Conservation (phyloP, 1,140 invertebrate species). For the Leptonema lineaticorne region DNA sequence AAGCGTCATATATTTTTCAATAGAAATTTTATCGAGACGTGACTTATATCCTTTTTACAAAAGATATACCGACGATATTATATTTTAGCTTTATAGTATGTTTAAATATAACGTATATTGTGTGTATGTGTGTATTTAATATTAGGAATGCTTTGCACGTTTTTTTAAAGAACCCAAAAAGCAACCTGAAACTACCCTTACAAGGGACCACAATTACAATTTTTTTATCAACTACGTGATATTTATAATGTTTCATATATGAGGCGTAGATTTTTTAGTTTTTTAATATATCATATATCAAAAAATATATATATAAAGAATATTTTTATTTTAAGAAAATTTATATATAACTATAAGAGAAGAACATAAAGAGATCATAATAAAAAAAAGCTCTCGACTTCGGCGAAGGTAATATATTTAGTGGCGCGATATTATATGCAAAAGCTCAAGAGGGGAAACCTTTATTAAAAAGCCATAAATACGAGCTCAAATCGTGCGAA, state of each 20-base stretch:
- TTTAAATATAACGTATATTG: too few species aligned
- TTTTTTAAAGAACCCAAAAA: conserved; percentile 10
- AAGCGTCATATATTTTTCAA: neutral
- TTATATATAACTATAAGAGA: too few species aligned
- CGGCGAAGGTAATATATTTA: too few species aligned
- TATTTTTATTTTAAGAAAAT: too few species aligned
- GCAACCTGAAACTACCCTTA: conserved; percentile 34
- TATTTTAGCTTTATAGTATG: neutral
- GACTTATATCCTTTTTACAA: neutral
- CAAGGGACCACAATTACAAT: conserved; percentile 37
- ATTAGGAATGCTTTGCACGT: conserved; percentile 8
- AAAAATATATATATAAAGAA: too few species aligned
- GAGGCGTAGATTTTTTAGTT: conserved; percentile 22
- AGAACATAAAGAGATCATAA: too few species aligned
- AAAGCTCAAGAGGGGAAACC: conserved; percentile 9
- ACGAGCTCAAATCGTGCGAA: conserved; percentile 36
- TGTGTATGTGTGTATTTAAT: neutral
- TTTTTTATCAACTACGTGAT: conserved; percentile 30
- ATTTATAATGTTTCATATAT: neutral
- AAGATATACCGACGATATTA: neutral
- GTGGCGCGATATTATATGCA: conserved; percentile 32
- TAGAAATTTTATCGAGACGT: neutral
- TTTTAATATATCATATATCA: conserved; percentile 34
- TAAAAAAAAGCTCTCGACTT: too few species aligned
- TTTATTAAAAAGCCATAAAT: conserved; percentile 41